Conservation (phyloP, 2,113 vertebrate species). For the Crotalus viridis region DNA sequence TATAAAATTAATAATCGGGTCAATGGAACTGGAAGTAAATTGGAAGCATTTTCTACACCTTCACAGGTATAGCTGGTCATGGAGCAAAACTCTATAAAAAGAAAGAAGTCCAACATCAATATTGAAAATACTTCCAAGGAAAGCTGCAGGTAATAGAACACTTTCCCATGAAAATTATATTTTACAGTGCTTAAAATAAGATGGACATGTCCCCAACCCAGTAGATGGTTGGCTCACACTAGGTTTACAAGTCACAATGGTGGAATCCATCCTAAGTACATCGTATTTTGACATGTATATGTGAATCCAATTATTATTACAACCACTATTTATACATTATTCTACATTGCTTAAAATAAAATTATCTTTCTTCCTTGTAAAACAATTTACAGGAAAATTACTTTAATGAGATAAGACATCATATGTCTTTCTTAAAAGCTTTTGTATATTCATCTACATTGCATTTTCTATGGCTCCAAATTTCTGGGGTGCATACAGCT, state of each 20-base stretch:
- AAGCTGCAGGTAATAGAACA: background rate
- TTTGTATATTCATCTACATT: background rate
- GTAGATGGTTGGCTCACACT: background rate
- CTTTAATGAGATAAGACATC: background rate
- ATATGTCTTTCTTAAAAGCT: background rate
- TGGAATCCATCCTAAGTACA: background rate
- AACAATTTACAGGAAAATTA: background rate
- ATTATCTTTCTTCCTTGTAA: background rate
- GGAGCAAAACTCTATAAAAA: background rate
- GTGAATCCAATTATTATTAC: background rate
- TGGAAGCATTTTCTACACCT: background rate
- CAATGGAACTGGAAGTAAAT: background rate
- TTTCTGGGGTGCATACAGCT: background rate
- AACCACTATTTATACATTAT: background rate
- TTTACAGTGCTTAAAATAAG: background rate
- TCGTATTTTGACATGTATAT: background rate
- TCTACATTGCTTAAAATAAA: background rate
- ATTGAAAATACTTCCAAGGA: background rate
- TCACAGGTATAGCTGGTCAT: background rate
- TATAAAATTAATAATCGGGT: background rate
- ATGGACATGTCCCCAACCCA: background rate
- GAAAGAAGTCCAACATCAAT: background rate
- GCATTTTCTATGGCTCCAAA: background rate
- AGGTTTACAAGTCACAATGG: background rate
- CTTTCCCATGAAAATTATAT: background rate